phyloP scores from a whole-genome alignment of 2,797 vertebrate species.

The Thamnophis elegans region DNA sequence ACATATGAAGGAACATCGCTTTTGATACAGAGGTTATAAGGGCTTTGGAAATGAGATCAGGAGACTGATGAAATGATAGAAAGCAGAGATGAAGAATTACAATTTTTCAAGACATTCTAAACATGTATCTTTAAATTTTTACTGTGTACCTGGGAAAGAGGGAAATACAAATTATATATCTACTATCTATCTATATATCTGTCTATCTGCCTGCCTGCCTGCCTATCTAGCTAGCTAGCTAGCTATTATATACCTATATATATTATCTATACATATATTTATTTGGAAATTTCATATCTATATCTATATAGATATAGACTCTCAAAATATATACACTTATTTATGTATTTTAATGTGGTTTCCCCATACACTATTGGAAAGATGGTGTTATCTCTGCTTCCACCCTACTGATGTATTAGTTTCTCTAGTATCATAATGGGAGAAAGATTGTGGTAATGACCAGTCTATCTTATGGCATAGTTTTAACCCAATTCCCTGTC shows the following conservation, averaged over 20 bases:
- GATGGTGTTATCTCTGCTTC: neutral
- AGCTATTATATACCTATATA: too few relatives aligned
- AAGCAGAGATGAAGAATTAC: neutral
- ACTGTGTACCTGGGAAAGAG: neutral
- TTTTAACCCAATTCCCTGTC: fast-evolving
- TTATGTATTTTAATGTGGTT: neutral
- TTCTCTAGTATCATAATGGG: fast-evolving
- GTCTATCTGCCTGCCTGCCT: too few relatives aligned
- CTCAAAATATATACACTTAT: neutral
- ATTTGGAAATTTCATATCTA: too few relatives aligned
- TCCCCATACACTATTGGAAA: neutral
- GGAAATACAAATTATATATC: neutral
- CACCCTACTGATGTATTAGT: neutral
- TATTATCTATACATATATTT: too few relatives aligned
- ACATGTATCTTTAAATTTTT: neutral
- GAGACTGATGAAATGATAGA: neutral
- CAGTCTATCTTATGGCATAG: fast-evolving
- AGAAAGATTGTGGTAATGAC: neutral
- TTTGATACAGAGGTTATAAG: neutral
- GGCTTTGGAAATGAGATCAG: neutral
- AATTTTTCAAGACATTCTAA: neutral
- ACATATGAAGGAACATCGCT: neutral
- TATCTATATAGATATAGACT: neutral
- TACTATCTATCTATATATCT: too few relatives aligned
- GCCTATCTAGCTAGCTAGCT: too few relatives aligned